Base-by-base conservation (phyloP, 92 coral and sea anemone species). In the Phenganax marumi region DNA sequence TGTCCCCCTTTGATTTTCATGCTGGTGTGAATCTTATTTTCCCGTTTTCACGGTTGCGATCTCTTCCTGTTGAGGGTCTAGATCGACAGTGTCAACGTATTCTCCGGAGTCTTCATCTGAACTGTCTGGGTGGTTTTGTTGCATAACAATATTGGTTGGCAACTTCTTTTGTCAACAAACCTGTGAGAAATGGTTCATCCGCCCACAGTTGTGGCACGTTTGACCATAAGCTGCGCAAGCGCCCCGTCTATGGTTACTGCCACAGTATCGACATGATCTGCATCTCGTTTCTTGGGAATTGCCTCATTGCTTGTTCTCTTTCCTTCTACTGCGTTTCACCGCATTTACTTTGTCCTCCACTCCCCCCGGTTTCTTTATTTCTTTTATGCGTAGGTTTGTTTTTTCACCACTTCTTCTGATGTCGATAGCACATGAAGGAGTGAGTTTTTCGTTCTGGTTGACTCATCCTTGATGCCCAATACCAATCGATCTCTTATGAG, bases 401-500 rank as follows among this genome's bases (percentile, higher is more conserved):
- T 70, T 84, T 68, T 81, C 79, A 39, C 85, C 49, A 39, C 85
- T 81, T 66, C 85, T 18, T 22, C 82, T 50, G 18, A 84, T 84
- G 46, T 84, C 82, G 11, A 50, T 23, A 0, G 82, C 75, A 0
- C 60, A 63, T 83, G 70, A 74, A 50, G 75, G 82, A 25, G 21
- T 69, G 53, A 52, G 63, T 19, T 68, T 68, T n/a, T 79, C 75
- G 61, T 72, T 23, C 76, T 1, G 7, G 66, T 50, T 6, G 83
- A 65, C 14, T 86, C 52, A 17, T 76, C 72, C n/a, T 39, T 33
- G 66, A 82, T 50, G 11, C 87, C 84, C 50, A 76, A 49, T 8
- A 87, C 90, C 52, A 87, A 56, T 23, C 84, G 50, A 49, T 87
- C 87, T 2, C 81, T 72, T 26, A 83, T 14, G 21, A 83, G 86